Conservation (phyloP, 2,888 invertebrate genomes). For the Julus scanicus region DNA sequence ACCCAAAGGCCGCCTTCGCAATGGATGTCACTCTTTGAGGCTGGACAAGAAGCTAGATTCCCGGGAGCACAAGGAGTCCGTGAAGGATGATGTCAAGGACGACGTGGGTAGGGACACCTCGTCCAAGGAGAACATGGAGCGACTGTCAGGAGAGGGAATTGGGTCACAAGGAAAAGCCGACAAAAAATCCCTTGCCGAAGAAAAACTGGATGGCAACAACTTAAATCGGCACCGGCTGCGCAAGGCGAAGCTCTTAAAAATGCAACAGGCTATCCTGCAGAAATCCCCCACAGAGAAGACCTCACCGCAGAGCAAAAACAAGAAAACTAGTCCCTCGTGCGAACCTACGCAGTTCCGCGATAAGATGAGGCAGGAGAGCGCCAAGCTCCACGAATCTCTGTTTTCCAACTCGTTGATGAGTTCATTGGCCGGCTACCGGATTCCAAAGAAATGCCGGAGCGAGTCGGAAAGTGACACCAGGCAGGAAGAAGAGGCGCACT, state of each 20-base stretch:
- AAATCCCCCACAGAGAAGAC: slow-evolving; percentile 48
- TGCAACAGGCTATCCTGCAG: background rate
- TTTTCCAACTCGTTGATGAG: slow-evolving; percentile 55
- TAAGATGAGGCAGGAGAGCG: slow-evolving; percentile 56
- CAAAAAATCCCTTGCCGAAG: slow-evolving; percentile 25
- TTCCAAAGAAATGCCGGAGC: slow-evolving; percentile 54
- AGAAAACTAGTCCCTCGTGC: background rate
- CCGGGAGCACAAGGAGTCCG: background rate
- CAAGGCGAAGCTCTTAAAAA: slow-evolving; percentile 23
- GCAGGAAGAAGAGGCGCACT: background rate
- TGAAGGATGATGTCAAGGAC: background rate
- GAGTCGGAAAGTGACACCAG: slow-evolving; percentile 53
- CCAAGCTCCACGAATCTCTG: slow-evolving; percentile 56
- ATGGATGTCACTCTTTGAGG: background rate
- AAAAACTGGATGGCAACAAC: background rate
- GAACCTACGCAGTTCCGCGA: slow-evolving; percentile 41
- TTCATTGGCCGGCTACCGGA: slow-evolving; percentile 53
- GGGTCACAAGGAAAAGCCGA: background rate
- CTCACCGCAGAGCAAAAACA: background rate
- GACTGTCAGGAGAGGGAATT: background rate
- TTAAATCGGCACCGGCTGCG: background rate
- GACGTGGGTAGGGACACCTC: background rate
- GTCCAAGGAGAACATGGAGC: slow-evolving; percentile 49
- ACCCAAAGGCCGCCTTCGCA: slow-evolving; percentile 43
- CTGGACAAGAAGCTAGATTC: slow-evolving; percentile 21